Evolutionary conservation across 1,140 invertebrate species (phyloP).

Genomic region (Scylla paramamosain): DNA sequence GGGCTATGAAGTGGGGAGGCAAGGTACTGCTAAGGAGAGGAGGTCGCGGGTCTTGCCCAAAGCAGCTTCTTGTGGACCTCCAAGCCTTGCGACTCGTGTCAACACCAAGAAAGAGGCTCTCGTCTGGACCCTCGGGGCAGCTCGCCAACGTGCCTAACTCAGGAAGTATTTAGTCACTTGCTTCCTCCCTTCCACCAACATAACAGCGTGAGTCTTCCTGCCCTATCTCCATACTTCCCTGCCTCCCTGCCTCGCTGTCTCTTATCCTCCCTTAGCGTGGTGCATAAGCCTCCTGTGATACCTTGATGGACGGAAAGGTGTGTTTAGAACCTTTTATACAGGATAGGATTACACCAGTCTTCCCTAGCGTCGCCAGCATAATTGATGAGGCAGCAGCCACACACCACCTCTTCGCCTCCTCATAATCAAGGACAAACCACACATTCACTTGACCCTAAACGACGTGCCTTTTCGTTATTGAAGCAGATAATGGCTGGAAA

Average conservation of each 20-base stretch:
- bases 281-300: neutral
- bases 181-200: neutral
- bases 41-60: neutral
- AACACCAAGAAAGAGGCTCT: neutral
- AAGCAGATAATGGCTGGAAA: too few relatives aligned
- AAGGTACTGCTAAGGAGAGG: neutral
- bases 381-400: neutral
- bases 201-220: neutral
- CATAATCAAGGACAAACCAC: too few relatives aligned
- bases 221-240: neutral
- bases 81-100: neutral
- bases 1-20: neutral
- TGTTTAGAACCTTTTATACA: neutral
- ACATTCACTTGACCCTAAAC: too few relatives aligned
- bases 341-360: neutral
- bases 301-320: neutral
- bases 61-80: neutral
- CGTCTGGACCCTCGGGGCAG: neutral
- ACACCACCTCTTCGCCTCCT: too few relatives aligned
- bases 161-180: neutral
- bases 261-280: too few relatives aligned
- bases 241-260: too few relatives aligned
- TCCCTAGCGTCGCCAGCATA: neutral
- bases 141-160: neutral
- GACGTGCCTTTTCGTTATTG: too few relatives aligned